Evolutionary conservation across 2,888 invertebrate species (phyloP).

Genomic region (Diadegma fenestrale): DNA sequence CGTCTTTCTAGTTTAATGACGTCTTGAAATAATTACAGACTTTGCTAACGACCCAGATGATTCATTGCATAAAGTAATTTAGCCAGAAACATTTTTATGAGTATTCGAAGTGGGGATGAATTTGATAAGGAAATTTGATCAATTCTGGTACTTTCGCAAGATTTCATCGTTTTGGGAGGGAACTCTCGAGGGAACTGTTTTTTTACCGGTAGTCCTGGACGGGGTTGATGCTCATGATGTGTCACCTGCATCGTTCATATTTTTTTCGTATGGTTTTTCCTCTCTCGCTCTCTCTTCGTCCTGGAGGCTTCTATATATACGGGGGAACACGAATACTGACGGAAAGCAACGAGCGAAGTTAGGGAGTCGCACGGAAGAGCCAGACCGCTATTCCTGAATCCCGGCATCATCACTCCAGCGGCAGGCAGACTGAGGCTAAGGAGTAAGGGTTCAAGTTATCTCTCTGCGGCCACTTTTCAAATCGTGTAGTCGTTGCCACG

Average conservation of each 20-base stretch:
- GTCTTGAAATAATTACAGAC: too few species aligned
- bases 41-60: too few species aligned
- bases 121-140: too few species aligned
- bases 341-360: slow-evolving; percentile 64
- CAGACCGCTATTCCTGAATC: slow-evolving; percentile 49
- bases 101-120: too few species aligned
- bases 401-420: slow-evolving; percentile 59
- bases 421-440: slow-evolving; percentile 58
- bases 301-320: slow-evolving; percentile 38
- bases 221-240: too few species aligned
- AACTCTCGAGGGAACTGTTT: too few species aligned
- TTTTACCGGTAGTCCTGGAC: too few species aligned
- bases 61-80: too few species aligned
- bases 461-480: slow-evolving; percentile 10
- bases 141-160: too few species aligned
- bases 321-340: slow-evolving; percentile 59
- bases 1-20: too few species aligned
- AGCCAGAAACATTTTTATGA: too few species aligned
- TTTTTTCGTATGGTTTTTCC: slow-evolving; percentile 21
- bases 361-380: slow-evolving; percentile 34
- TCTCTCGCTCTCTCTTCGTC: background rate
- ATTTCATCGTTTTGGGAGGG: too few species aligned
- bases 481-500: background rate
- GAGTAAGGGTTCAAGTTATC: slow-evolving; percentile 56
- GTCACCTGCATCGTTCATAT: slow-evolving; percentile 5